phyloP scores from a whole-genome alignment of 2,113 vertebrate genomes.

The Oreocharis arfaki region DNA sequence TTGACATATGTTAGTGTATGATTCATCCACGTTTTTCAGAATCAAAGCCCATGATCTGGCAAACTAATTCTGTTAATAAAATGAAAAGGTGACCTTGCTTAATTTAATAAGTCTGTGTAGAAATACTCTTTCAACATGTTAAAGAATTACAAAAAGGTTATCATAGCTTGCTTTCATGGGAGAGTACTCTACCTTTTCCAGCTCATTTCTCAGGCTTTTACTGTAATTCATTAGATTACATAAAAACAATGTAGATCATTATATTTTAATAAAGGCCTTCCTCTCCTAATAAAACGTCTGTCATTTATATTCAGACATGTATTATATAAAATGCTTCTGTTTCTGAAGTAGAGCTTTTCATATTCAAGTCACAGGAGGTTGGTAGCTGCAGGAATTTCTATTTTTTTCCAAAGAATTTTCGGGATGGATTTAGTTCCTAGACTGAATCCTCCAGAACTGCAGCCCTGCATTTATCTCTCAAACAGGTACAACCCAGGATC shows the following conservation, averaged over 20 bases:
- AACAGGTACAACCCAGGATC: background rate
- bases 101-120: slow-evolving; percentile 62
- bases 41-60: slow-evolving; percentile 34
- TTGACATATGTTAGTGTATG: slow-evolving; percentile 35
- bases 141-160: slow-evolving; percentile 61
- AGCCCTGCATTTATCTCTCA: background rate
- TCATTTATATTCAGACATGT: slow-evolving; percentile 31
- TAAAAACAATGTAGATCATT: slow-evolving; percentile 55
- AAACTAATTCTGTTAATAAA: slow-evolving; percentile 60
- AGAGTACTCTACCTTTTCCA: slow-evolving; percentile 54
- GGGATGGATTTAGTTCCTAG: background rate
- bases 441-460: background rate
- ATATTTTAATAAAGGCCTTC: slow-evolving; percentile 51
- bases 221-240: slow-evolving; percentile 46
- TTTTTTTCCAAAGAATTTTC: background rate
- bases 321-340: background rate
- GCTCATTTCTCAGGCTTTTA: slow-evolving; percentile 55
- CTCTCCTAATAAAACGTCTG: slow-evolving; percentile 51
- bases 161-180: slow-evolving; percentile 45
- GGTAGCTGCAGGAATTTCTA: background rate
- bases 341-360: background rate
- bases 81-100: slow-evolving; percentile 69
- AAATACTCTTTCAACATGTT: slow-evolving; percentile 66
- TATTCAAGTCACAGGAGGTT: background rate
- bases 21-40: slow-evolving; percentile 12